Percentiles rank a stretch among this genome's conserved stretches.
These are phyloP conservation scores for Psittacula cyanocephala DNA, from an alignment of 2,113 vertebrate species.

Conservation along the genomic window DNA sequence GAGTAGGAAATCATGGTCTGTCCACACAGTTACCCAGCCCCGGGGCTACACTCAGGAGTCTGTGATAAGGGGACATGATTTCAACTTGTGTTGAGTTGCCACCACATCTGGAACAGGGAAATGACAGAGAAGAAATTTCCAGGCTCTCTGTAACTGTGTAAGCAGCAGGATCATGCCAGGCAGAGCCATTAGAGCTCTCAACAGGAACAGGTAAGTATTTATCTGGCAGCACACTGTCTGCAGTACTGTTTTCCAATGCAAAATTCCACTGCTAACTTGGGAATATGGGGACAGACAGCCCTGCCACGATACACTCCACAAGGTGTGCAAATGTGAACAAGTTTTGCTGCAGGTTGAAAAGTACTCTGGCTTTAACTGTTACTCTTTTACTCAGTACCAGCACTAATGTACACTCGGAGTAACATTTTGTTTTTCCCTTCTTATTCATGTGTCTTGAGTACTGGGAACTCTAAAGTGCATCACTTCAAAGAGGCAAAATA, in stretches of 20 bases:
- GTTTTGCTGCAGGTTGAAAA: neutral
- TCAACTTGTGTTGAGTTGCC: neutral
- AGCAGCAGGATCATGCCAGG: fast-evolving
- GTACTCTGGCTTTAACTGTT: neutral
- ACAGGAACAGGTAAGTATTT: neutral
- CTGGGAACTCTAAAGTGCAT: neutral
- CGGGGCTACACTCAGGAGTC: neutral
- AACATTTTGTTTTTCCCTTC: neutral
- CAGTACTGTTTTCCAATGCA: neutral
- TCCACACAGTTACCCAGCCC: neutral
- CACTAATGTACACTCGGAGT: neutral
- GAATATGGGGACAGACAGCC: neutral
- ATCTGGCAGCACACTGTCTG: neutral
- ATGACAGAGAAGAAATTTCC: neutral
- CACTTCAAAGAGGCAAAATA: neutral
- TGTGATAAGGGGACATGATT: neutral
- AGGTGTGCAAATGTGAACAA: neutral
- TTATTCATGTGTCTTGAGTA: neutral
- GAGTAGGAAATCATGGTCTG: neutral
- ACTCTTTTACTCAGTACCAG: neutral
- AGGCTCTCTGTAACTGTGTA: neutral
- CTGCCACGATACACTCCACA: fast-evolving
- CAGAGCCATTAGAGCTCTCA: neutral
- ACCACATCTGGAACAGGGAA: neutral
- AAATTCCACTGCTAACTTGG: neutral